A percentile compares a stretch with the other conserved stretches of the same genome.
phyloP scores from a whole-genome alignment of 53 echinoderm and acorn worm genomes.

The Temnopleurus reevesii region DNA sequence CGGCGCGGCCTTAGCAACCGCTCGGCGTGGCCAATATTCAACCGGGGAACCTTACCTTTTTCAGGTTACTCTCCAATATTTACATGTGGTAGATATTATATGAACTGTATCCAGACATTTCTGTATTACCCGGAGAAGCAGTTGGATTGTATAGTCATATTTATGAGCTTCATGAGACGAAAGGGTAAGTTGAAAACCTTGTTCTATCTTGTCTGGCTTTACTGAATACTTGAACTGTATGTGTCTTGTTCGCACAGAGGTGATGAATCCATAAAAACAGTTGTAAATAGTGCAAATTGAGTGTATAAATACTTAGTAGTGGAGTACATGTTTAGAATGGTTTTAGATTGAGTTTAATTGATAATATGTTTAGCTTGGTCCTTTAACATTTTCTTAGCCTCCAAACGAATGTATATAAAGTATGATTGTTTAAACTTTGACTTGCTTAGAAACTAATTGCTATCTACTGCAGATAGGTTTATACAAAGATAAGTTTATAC shows the following conservation, averaged over 20 bases:
- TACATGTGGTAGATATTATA: neutral
- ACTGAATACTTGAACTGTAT: neutral
- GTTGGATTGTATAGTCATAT: no score
- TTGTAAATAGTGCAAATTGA: neutral
- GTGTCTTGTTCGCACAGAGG: neutral
- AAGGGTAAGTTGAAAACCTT: neutral
- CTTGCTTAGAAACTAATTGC: no score
- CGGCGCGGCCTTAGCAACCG: slow-evolving; percentile 11
- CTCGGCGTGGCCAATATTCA: neutral
- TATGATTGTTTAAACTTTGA: no score
- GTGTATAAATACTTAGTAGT: no score
- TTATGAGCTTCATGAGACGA: no score
- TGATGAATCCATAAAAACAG: neutral
- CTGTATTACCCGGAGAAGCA: neutral
- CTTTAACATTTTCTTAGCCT: no score
- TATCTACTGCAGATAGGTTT: no score
- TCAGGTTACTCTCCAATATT: neutral
- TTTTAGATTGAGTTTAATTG: no score
- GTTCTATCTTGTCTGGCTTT: neutral
- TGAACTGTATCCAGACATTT: neutral
- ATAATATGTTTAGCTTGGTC: no score
- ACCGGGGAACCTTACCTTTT: neutral
- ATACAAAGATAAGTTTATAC: no score
- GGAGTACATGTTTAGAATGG: no score
- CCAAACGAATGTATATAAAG: no score